Evolutionary conservation across 1,140 invertebrate species (phyloP), one percentile per base, ranked within the genome.

Genomic region (Globodera rostochiensis): DNA sequence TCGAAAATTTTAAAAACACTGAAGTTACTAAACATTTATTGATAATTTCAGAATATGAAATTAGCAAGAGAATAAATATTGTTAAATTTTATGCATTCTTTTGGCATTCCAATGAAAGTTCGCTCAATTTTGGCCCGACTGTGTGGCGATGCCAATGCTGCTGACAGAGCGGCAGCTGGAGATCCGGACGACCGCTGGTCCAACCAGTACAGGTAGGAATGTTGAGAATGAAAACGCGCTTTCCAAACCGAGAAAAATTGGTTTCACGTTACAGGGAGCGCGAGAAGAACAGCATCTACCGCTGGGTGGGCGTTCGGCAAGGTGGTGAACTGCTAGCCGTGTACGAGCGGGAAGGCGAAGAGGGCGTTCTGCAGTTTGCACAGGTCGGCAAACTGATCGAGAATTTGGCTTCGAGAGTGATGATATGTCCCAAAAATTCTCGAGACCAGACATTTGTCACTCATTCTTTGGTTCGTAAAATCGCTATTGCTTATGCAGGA

Each of bases 321-420:
- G 91, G 95, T 25, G 91, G 91, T 0, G 91, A 91, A 77, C 79
- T 92, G 21, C 84, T 92, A 13, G 89, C 91, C 84, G 94, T 95
- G 0, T 97, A 96, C 87, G 94, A 94, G 81, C 92, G 93, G 74
- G 94, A 90, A 47, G 92, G 92, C 36, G 90, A 88, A 15, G 87
- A 90, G 8, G 91, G 92, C 81, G 95, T 96, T 0, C 94, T 97
- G 89, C 93, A 94, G 89, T 90, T 97, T 60, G 95, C 97, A 47
- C 92, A 93, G 69, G 69, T 45, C 8, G 67, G 19, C 60, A 66
- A 1, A 66, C 2, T 15, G 3, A 15, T 21, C 3, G 60, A 66
- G 60, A 13, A 21, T 13, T 1, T 21, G 60, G 60, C 36, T 36
- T 36, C 36, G 36, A 66, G 60, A 21, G 60, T 3, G n/a, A 1